Conservation (phyloP, 2,888 invertebrate species). For the Melanostoma mellinum region DNA sequence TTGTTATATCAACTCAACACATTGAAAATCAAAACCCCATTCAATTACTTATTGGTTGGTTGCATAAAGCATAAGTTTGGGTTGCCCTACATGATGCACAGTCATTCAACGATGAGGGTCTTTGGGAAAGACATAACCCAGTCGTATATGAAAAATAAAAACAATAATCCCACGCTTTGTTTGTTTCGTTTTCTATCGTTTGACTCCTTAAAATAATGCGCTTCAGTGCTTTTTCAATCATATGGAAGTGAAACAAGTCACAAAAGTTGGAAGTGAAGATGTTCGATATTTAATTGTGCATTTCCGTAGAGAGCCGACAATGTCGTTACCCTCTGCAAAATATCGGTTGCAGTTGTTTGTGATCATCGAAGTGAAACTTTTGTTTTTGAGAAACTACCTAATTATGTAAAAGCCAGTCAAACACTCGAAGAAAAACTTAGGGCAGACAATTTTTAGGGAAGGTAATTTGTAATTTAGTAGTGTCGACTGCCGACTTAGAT, state of each 20-base stretch:
- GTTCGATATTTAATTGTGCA: conserved; percentile 23
- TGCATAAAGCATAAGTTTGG: conserved; percentile 19
- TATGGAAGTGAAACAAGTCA: conserved; percentile 32
- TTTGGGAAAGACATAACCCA: background rate
- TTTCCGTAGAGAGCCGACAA: conserved; percentile 11
- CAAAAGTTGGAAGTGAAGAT: conserved; percentile 24
- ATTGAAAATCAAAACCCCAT: conserved; percentile 9
- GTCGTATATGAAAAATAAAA: background rate
- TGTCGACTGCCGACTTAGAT: too few species aligned
- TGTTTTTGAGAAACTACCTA: conserved; percentile 15
- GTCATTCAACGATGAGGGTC: background rate
- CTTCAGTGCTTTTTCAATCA: conserved; percentile 32
- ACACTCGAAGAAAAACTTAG: too few species aligned
- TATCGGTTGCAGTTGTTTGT: conserved; percentile 4
- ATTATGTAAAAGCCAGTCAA: background rate
- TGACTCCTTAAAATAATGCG: conserved; percentile 24
- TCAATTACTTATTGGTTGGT: conserved; percentile 10
- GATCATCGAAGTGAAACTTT: conserved; percentile 57
- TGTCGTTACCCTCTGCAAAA: conserved; percentile 50
- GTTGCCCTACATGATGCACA: conserved; percentile 22
- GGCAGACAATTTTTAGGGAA: too few species aligned
- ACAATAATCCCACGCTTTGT: conserved; percentile 53
- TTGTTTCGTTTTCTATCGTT: conserved; percentile 28
- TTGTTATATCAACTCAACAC: conserved; percentile 38
- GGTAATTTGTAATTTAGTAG: too few species aligned